These are phyloP conservation scores for Nesidiocoris tenuis DNA, from an alignment of 2,888 invertebrate genomes.

Conservation along the genomic window DNA sequence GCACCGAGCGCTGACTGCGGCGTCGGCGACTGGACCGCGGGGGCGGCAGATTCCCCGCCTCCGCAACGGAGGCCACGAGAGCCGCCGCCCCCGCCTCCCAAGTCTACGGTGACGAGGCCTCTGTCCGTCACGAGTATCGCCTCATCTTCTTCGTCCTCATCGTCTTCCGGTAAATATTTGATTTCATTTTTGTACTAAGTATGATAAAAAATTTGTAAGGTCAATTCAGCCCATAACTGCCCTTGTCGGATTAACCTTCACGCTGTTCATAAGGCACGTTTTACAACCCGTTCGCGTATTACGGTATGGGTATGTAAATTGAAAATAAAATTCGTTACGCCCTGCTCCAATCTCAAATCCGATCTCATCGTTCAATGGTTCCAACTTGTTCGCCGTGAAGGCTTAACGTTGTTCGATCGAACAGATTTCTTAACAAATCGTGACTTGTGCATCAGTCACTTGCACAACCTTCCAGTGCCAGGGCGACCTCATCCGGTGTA, in stretches of 20 bases:
- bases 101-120: constrained; percentile 61
- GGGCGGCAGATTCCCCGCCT: constrained; percentile 40
- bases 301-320: not conserved
- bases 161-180: constrained; percentile 53
- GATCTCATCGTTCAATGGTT: not conserved
- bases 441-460: not conserved
- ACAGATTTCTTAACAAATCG: not conserved
- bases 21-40: constrained; percentile 26
- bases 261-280: not conserved
- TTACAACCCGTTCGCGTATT: no score
- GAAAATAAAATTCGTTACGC: not conserved
- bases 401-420: not conserved
- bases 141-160: constrained; percentile 58
- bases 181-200: not conserved
- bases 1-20: not conserved
- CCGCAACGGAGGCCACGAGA: constrained; percentile 39
- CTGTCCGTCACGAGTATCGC: constrained; percentile 76
- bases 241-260: not conserved
- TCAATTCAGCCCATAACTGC: no score
- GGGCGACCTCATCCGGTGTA: not conserved
- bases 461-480: not conserved
- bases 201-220: no score
- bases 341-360: not conserved
- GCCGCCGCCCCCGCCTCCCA: constrained; percentile 46
- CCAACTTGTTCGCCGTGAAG: not conserved